Conservation (phyloP, 2,888 invertebrate species). For the Troilus luridus region DNA sequence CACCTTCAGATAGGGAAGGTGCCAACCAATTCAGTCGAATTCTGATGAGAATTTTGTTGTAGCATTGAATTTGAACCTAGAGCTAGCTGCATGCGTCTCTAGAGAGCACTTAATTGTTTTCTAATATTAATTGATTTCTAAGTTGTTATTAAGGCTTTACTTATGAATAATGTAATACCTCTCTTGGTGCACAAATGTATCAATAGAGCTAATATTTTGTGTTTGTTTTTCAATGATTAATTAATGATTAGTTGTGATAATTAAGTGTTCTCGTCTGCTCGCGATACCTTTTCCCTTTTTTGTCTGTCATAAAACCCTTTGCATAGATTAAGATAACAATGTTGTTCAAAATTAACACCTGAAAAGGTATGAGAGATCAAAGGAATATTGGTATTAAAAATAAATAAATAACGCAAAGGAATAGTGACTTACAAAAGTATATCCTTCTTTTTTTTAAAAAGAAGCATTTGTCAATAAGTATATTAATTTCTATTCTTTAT, state of each 20-base stretch:
- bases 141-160: neutral
- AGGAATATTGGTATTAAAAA: neutral
- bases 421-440: slow-evolving; percentile 46
- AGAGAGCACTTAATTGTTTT: slow-evolving; percentile 50
- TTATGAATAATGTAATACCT: neutral
- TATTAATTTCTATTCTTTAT: neutral
- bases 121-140: neutral
- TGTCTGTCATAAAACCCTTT: slow-evolving; percentile 20
- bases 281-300: slow-evolving; percentile 40
- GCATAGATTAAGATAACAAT: neutral
- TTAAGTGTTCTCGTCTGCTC: slow-evolving; percentile 52
- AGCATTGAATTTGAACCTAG: slow-evolving; percentile 17
- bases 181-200: slow-evolving; percentile 54
- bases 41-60: neutral
- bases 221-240: neutral
- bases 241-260: neutral
- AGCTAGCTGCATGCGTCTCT: slow-evolving; percentile 51
- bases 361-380: neutral
- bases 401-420: slow-evolving; percentile 14
- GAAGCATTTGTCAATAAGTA: slow-evolving; percentile 53
- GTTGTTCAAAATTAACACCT: neutral
- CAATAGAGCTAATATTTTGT: slow-evolving; percentile 30
- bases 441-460: slow-evolving; percentile 50
- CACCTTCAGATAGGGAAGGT: neutral
- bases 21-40: neutral